Evolutionary conservation across 2,888 invertebrate species (phyloP).

Genomic region (Sminthurides aquaticus): DNA sequence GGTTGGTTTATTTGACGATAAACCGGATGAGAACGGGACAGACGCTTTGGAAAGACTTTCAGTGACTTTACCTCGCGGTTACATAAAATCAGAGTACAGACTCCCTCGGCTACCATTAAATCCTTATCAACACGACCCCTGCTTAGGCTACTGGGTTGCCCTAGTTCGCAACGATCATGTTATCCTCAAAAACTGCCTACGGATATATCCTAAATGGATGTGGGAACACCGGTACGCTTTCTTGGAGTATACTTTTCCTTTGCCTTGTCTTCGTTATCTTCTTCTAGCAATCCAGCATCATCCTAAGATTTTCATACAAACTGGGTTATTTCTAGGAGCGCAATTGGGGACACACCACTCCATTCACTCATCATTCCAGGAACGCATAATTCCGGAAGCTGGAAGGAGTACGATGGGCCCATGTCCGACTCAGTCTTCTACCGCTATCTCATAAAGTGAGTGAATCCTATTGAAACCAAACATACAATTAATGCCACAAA

Average conservation of each 20-base stretch:
- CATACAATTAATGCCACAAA: neutral
- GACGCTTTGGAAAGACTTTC: slow-evolving; percentile 16
- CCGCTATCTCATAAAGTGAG: slow-evolving; percentile 35
- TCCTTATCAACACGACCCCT: slow-evolving; percentile 36
- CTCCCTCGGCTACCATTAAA: slow-evolving; percentile 39
- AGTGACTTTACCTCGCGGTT: slow-evolving; percentile 31
- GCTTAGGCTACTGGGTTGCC: slow-evolving; percentile 45
- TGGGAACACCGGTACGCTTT: slow-evolving; percentile 49
- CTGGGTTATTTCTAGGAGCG: slow-evolving; percentile 38
- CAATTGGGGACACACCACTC: slow-evolving; percentile 54
- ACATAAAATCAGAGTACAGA: slow-evolving; percentile 44
- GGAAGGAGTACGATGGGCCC: slow-evolving; percentile 50
- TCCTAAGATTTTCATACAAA: no score
- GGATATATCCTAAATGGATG: slow-evolving; percentile 81
- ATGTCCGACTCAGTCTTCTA: slow-evolving; percentile 32
- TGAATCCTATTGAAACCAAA: neutral
- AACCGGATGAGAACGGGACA: slow-evolving; percentile 40
- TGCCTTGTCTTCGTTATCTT: no score
- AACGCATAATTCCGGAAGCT: slow-evolving; percentile 62
- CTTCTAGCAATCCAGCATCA: no score
- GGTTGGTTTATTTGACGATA: slow-evolving; percentile 45
- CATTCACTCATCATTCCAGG: slow-evolving; percentile 61
- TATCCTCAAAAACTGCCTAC: slow-evolving; percentile 57
- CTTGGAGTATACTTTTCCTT: slow-evolving; percentile 48
- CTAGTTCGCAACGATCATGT: slow-evolving; percentile 43